Base-by-base conservation (phyloP, 1,140 invertebrate genomes). In the Hyposmocoma kahamanoa region DNA sequence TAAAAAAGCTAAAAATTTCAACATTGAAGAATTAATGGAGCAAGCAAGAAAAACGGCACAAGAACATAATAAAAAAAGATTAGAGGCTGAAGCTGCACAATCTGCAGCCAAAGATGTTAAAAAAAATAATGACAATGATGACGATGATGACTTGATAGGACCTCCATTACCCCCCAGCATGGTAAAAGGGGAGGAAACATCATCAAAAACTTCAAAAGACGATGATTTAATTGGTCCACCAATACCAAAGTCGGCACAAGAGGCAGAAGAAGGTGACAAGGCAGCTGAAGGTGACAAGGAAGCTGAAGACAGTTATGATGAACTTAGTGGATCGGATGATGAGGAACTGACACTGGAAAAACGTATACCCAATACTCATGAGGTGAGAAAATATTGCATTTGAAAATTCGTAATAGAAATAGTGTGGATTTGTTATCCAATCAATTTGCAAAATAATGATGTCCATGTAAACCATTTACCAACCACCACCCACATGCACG, bases 1-100 rank as follows among this genome's bases (percentile, higher is more conserved):
- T n/a, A 93, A 93, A 55, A 94, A 94, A 65, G 92, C 92, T 0
- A 93, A 93, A 70, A 89, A 89, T 9, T 94, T 93, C 62, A 89
- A 94, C 62, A 87, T 95, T 1, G 87, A 91, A 62, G 89, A 89
- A 62, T 77, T 90, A 79, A 70, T 86, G 41, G 78, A 82, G 15
- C 75, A 87, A 55, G 87, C 88, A 1, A 88, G 77, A 50, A 81
- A 87, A 58, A 87, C 79, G 13, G 88, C 87, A 9, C 72, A 76
- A 34, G 67, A 75, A 54, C 54, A 57, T 0, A 56, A 59, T 26
- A 79, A 81, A 49, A 66, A 58, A 43, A 74, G 73, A 50, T 21
- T 56, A 6, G 53, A 74, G 43, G 51, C 67, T 39, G 68, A 84
- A 49, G 57, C 54, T n/a, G n/a, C 17, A 4, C n/a, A n/a, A n/a